Evolutionary conservation across 2,797 vertebrate genomes (phyloP).

Genomic region (Danionella dracula): DNA sequence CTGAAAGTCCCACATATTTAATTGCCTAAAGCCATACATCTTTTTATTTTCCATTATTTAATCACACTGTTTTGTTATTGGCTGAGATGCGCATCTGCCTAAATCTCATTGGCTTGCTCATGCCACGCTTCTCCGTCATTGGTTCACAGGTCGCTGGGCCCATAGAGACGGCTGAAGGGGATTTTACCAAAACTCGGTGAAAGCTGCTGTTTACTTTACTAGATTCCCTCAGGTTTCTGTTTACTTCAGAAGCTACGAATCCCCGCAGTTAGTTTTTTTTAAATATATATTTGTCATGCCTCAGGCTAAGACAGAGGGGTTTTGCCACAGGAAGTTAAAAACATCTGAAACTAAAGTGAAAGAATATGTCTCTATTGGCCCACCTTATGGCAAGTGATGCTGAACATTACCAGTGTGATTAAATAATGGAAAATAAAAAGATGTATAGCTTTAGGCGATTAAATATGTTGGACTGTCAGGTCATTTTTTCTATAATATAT

Average conservation of each 20-base stretch:
- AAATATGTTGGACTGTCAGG: too few species aligned
- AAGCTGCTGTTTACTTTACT: not conserved
- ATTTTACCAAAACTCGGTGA: not conserved
- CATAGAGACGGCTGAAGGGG: not conserved
- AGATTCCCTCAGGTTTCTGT: conserved; percentile 16
- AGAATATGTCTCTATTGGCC: not conserved
- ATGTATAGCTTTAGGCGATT: not conserved
- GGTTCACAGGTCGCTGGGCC: not conserved
- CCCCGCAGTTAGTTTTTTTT: not conserved
- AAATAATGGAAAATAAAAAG: not conserved
- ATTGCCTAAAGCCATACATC: not conserved
- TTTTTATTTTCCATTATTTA: not conserved
- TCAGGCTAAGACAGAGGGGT: not conserved
- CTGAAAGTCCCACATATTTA: too few species aligned
- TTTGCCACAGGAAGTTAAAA: not conserved
- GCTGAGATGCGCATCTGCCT: not conserved
- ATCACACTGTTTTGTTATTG: not conserved
- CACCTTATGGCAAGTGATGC: not conserved
- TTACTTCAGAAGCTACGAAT: not conserved
- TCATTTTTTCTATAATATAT: too few species aligned
- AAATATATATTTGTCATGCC: not conserved
- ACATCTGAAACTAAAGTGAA: not conserved
- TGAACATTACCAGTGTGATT: not conserved
- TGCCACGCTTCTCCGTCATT: not conserved
- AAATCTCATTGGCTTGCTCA: not conserved